A percentile compares a stretch with the other conserved stretches of the same genome.
Evolutionary conservation across 2,797 vertebrate species (phyloP).

Genomic region (Squalus acanthias): DNA sequence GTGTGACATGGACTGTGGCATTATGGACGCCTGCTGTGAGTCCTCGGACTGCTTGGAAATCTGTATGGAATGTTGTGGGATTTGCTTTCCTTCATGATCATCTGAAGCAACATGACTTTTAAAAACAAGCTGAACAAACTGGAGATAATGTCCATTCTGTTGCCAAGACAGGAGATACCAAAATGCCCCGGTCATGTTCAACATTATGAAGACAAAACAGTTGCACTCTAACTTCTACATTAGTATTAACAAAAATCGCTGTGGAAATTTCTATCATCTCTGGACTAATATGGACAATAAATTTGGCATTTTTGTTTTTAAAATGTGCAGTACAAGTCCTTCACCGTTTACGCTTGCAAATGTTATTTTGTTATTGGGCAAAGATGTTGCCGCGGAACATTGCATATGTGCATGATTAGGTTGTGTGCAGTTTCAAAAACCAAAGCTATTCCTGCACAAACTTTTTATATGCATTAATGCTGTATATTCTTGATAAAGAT

Average conservation of each 20-base stretch:
- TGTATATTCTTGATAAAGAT: not conserved
- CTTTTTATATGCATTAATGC: constrained; percentile 1
- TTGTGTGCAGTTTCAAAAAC: not conserved
- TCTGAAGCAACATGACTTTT: not conserved
- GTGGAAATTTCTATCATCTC: constrained; percentile 22
- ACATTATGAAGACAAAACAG: not conserved
- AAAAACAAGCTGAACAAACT: not conserved
- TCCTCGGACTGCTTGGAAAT: constrained; percentile 97
- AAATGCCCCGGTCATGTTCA: not conserved
- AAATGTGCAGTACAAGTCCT: not conserved
- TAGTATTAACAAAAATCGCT: not conserved
- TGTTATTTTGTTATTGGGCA: not conserved
- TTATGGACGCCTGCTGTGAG: constrained; percentile 97
- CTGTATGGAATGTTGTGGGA: constrained; percentile 98
- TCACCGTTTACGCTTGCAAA: constrained; percentile 22
- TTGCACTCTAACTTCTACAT: constrained; percentile 2
- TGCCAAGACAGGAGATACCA: not conserved
- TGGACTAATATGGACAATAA: not conserved
- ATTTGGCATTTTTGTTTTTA: not conserved
- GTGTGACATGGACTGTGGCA: constrained; percentile 92
- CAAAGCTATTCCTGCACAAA: not conserved
- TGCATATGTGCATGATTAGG: not conserved
- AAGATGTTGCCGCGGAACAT: not conserved
- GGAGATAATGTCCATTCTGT: not conserved
- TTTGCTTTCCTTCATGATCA: constrained; percentile 84